Percentiles rank a stretch among this genome's conserved stretches.
Conservation (phyloP, 1,140 invertebrate genomes). For the Pissodes strobi region DNA sequence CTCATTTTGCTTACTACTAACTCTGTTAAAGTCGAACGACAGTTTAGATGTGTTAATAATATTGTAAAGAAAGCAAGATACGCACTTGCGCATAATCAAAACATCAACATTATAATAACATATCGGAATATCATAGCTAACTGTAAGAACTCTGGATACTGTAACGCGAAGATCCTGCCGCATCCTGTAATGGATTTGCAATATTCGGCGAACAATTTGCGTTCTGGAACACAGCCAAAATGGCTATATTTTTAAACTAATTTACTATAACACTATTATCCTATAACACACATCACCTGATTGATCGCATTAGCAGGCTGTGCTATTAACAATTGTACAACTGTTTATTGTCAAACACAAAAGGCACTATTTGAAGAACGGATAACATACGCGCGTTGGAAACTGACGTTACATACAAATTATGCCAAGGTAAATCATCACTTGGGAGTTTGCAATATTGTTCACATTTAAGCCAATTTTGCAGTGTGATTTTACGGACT, state of each 20-base stretch:
- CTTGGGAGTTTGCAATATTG: conserved; percentile 30
- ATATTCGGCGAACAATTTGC: no score
- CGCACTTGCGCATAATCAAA: no score
- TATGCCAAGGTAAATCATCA: conserved; percentile 41
- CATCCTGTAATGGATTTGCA: no score
- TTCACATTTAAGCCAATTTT: conserved; percentile 14
- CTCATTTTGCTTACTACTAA: no score
- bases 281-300: conserved; percentile 13
- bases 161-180: no score
- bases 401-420: conserved; percentile 44
- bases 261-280: background rate
- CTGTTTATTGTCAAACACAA: conserved; percentile 49
- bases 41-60: no score
- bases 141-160: no score
- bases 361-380: conserved; percentile 42
- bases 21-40: no score
- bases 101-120: no score
- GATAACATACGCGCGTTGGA: conserved; percentile 36
- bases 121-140: no score
- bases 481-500: no score
- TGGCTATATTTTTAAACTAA: conserved; percentile 6
- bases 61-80: no score
- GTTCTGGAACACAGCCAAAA: background rate
- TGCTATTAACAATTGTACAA: conserved; percentile 38
- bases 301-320: conserved; percentile 21